Conservation (phyloP, 2,888 invertebrate genomes). For the Microctonus brassicae region DNA sequence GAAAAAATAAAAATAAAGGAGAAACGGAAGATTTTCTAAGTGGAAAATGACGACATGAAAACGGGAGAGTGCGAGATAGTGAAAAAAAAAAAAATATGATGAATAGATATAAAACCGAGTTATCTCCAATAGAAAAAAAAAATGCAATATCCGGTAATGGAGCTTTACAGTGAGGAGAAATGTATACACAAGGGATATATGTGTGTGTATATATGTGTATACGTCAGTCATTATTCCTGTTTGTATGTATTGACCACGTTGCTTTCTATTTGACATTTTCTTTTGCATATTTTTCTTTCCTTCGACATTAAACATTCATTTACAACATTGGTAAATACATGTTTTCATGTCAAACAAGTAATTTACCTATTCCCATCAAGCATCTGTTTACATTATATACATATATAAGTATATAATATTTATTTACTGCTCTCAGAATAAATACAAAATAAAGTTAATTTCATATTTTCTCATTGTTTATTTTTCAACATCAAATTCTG, state of each 20-base stretch:
- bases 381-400: slow-evolving; percentile 31
- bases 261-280: not conserved
- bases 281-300: not conserved
- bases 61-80: not conserved
- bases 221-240: slow-evolving; percentile 4
- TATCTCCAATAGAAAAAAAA: not conserved
- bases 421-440: too few species aligned
- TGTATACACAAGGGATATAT: not conserved
- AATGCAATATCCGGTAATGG: slow-evolving; percentile 27
- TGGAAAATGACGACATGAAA: not conserved
- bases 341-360: not conserved
- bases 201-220: not conserved
- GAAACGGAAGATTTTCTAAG: not conserved
- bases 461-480: too few species aligned
- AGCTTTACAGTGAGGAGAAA: slow-evolving; percentile 5
- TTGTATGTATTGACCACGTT: not conserved
- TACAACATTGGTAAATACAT: not conserved
- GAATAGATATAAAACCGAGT: not conserved
- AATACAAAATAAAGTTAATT: too few species aligned
- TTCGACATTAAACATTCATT: slow-evolving; percentile 1
- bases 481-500: too few species aligned
- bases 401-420: not conserved
- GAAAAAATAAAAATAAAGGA: not conserved
- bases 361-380: too few species aligned
- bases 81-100: not conserved